Evolutionary conservation across 2,113 vertebrate species (phyloP).

Genomic region (Alexandromys fortis): DNA sequence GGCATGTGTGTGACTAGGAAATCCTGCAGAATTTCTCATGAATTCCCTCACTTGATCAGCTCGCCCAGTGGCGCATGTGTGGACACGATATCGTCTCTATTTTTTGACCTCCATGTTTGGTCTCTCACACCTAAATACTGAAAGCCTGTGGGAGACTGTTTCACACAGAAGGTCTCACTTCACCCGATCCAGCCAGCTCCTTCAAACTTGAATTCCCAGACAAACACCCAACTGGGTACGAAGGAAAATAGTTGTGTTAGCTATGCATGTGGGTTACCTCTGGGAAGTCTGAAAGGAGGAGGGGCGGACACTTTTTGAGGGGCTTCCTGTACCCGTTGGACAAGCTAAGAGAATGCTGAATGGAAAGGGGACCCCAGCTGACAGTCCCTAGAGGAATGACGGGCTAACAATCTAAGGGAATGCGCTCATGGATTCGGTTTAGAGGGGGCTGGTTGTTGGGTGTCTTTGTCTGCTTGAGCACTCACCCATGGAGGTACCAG

Average conservation of each 20-base stretch:
- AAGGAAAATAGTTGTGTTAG: not conserved
- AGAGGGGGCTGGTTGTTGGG: not conserved
- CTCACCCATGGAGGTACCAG: not conserved
- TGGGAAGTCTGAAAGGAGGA: not conserved
- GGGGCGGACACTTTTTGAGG: not conserved
- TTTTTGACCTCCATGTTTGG: not conserved
- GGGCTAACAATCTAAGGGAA: not conserved
- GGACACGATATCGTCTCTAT: not conserved
- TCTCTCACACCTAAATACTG: not conserved
- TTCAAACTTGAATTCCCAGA: not conserved
- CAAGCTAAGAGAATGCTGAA: not conserved
- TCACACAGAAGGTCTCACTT: not conserved
- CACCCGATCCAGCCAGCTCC: not conserved
- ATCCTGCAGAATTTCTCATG: not conserved
- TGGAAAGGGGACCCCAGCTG: not conserved
- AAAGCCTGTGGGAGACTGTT: not conserved
- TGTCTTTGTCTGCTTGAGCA: not conserved
- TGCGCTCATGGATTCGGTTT: not conserved
- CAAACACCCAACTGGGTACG: not conserved
- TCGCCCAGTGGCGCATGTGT: accelerated
- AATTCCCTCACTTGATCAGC: not conserved
- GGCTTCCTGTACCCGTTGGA: not conserved
- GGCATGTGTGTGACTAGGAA: not conserved
- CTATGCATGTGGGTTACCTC: not conserved
- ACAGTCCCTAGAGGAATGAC: not conserved